Evolutionary conservation across 2,888 invertebrate genomes (phyloP), one percentile per base, ranked within the genome.

Genomic region (Lepidochrysops patricia): DNA sequence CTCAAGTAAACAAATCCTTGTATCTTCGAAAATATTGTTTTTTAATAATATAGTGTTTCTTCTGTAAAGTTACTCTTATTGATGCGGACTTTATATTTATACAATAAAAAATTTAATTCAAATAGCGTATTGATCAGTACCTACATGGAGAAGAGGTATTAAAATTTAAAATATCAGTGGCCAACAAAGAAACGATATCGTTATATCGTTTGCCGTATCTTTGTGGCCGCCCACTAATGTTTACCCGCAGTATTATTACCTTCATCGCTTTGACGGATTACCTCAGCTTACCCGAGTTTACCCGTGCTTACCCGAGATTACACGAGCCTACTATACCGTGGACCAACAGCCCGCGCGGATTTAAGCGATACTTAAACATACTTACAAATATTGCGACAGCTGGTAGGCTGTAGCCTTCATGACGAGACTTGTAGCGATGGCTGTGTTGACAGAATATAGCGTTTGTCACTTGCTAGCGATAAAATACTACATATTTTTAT

Each of bases 181-280:
- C 15, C 35, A 15, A 6, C 15, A 37, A 23, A 43, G 19, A 9
- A 9, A 29, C 9, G 6, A 29, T 7, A 29, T 29, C 6, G 29
- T 29, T 29, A 43, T 43, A 43, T 43, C 15, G 35, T 35, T 43
- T 19, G 37, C 3, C 37, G 9, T 29, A 29, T 43, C 43, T 43
- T 23, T 9, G 43, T 15, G 52, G 19, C 59, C 59, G 63, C 62
- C 65, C 66, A 66, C 60, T 72, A 70, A 69, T 75, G 73, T 75
- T 74, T 73, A 71, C 70, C 29, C 7, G 48, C 62, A 60, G 67
- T 63, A 64, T 62, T 62, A 65, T 59, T 6, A 61, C 61, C 32
- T 52, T 49, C 50, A 56, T 34, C 56, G 57, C 67, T 64, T 65
- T 67, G 67, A 61, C 60, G 66, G 64, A 67, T 67, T 67, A 66